Evolutionary conservation across 2,113 vertebrate genomes (phyloP), one percentile per base, ranked within the genome.

Genomic region (Pteruthius melanotis): DNA sequence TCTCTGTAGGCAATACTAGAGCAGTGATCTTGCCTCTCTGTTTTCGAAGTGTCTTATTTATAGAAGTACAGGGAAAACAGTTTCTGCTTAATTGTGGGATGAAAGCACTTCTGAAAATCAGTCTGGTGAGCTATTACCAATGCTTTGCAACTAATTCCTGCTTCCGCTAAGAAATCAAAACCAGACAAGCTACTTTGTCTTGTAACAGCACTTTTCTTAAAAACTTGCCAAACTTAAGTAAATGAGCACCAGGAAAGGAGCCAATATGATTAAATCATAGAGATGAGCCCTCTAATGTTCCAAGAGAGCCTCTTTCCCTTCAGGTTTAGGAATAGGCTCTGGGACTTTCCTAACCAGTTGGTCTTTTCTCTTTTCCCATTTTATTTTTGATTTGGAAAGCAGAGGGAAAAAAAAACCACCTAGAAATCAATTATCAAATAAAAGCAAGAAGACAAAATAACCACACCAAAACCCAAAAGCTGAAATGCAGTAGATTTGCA

Each of bases 401-500:
- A 72, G 59, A 79, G 18, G 27, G 37, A 11, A 37, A 23, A 20
- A 45, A 39, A 13, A 39, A 42, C 40, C 9, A 42, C 44, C 11
- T 57, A 75, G 77, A 93, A 94, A 94, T 70, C 91, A 90, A 71
- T 94, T 84, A 88, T 76, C 80, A 92, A 78, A 93, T 71, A 89
- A 94, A 90, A 93, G 37, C 50, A 94, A 82, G 63, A 57, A 89
- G 75, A 79, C 26, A 83, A 94, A 95, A 87, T 78, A 64, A 45
- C 44, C 27, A n/a, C 31, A 40, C 9, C 24, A 70, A 47, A 75
- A 9, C 27, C 27, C 50, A 22, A 79, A 84, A 90, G 15, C 53
- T 95, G 88, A 88, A 91, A 84, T 91, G 56, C 40, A 86, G 35
- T 50, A 44, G 28, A 87, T 96, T 95, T 96, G 78, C 90, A 88